Evolutionary conservation across 2,888 invertebrate species (phyloP), one percentile per base, ranked within the genome.

Genomic region (Heliconius sara): DNA sequence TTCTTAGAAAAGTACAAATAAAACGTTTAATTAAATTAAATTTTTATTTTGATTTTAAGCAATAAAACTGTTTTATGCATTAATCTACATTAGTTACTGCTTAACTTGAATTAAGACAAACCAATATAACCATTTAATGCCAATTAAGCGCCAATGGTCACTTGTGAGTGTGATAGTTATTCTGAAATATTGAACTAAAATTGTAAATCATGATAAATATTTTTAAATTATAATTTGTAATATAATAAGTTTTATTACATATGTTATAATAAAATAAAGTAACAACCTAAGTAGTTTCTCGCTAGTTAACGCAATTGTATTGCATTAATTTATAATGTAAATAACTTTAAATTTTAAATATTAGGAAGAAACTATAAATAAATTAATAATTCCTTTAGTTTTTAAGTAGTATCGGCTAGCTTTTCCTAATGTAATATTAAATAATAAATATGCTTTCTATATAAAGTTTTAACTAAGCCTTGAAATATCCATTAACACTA

Each of bases 331-430:
- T 2, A 34, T 67, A 67, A 10, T 34, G 22, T 67, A 66, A 39
- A 10, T 67, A 67, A 67, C 2, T 27, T 22, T 7, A 52, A 65
- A 16, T 3, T 27, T 65, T 65, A 2, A 27, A 27, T 65, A 65
- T 63, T 67, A 67, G 7, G 34, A 67, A 34, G 19, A 30, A 19
- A 67, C 10, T 34, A 10, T 0, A 19, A 67, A 19, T 47, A 25
- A 70, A n/a, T 43, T 34, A 30, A n/a, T 60, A 60, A n/a, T 60
- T n/a, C 22, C 19, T 30, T 60, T 73, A 60, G 0, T 39, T 6
- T 27, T 25, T 73, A 34, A 34, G 60, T 60, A 73, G 34, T n/a
- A 57, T n/a, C 25, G 0, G 60, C 73, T 73, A 73, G 73, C n/a
- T 73, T 60, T n/a, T 68, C 39, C 30, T 72, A 22, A 57, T 52